Conservation (phyloP, 2,113 vertebrate species). For the Rhea americana region DNA sequence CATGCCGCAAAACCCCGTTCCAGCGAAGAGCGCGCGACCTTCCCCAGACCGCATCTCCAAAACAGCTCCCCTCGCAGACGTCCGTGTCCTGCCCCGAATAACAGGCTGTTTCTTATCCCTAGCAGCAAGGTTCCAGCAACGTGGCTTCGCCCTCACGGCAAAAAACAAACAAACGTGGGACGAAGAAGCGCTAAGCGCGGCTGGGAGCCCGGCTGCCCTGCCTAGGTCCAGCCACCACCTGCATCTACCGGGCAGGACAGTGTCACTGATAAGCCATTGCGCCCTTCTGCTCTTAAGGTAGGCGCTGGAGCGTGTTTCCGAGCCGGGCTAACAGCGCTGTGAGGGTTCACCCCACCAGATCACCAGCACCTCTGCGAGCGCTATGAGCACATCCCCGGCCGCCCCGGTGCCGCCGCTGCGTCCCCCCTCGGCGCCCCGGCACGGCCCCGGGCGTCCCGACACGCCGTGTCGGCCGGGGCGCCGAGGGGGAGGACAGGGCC, state of each 20-base stretch:
- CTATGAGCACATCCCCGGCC: not conserved
- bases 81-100: not conserved
- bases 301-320: not conserved
- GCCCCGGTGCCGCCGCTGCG: not conserved
- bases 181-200: rapidly evolving
- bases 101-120: not conserved
- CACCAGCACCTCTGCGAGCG: not conserved
- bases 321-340: not conserved
- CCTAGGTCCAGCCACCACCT: not conserved
- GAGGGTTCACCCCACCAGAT: not conserved
- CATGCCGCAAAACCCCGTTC: not conserved
- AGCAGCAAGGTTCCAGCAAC: not conserved
- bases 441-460: too few species aligned
- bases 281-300: not conserved
- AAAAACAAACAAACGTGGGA: not conserved
- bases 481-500: too few species aligned
- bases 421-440: too few species aligned
- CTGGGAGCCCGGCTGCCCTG: not conserved
- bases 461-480: too few species aligned
- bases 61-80: not conserved
- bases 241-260: not conserved
- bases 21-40: not conserved
- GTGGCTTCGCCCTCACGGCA: not conserved
- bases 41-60: not conserved
- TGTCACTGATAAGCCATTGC: not conserved